These are phyloP conservation scores for Dissostichus mawsoni DNA, from an alignment of 2,113 vertebrate genomes.

Conservation along the genomic window DNA sequence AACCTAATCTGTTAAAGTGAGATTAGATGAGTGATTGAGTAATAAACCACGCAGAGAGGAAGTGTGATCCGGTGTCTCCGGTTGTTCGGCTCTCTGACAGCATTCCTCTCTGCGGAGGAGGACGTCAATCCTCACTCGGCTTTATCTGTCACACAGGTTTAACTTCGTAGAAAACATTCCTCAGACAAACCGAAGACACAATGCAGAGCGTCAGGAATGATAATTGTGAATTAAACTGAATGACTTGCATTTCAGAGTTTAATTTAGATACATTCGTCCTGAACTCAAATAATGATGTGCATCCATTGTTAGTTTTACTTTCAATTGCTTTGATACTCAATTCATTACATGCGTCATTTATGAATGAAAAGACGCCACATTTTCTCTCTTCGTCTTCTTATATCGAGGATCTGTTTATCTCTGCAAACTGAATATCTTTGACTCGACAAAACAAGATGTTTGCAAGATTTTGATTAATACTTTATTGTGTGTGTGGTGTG, in stretches of 20 bases:
- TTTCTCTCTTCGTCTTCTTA: too few relatives aligned
- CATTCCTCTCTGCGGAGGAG: constrained; percentile 72
- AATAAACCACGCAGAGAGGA: neutral
- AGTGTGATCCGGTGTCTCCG: constrained; percentile 23
- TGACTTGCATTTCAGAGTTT: neutral
- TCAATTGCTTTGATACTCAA: too few relatives aligned
- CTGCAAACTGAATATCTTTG: too few relatives aligned
- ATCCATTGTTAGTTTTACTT: too few relatives aligned
- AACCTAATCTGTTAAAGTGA: too few relatives aligned
- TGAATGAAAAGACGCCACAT: too few relatives aligned
- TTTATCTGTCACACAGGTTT: constrained; percentile 47
- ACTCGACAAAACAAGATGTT: too few relatives aligned
- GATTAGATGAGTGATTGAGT: too few relatives aligned
- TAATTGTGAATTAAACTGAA: neutral
- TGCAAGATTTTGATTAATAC: too few relatives aligned
- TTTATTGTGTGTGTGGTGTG: too few relatives aligned
- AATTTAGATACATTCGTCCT: neutral
- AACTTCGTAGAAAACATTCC: neutral
- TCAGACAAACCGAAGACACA: neutral
- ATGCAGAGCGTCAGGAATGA: neutral
- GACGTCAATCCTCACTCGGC: constrained; percentile 6
- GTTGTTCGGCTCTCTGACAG: constrained; percentile 53
- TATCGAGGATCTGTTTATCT: neutral
- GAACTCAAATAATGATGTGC: too few relatives aligned
- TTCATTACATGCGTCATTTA: too few relatives aligned